Evolutionary conservation across 1,140 invertebrate species (phyloP).

Genomic region (Lanistes nyassanus): DNA sequence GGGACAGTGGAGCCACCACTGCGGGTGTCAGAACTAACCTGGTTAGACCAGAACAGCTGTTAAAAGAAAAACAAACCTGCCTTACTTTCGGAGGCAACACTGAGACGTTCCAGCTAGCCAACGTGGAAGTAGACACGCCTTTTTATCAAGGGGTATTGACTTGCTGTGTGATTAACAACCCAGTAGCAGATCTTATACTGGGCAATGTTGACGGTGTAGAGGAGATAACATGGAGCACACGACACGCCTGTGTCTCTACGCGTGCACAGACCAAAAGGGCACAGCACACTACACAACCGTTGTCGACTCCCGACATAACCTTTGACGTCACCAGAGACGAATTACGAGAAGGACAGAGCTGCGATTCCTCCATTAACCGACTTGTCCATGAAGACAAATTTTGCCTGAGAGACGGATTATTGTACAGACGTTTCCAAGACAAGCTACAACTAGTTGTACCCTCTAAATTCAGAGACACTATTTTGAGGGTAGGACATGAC

Average conservation of each 20-base stretch:
- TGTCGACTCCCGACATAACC: neutral
- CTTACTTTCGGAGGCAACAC: too few relatives aligned
- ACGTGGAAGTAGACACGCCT: neutral
- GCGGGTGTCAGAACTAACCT: neutral
- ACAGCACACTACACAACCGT: neutral
- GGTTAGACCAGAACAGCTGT: neutral
- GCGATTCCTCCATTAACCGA: neutral
- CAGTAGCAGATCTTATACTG: neutral
- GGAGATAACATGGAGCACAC: neutral
- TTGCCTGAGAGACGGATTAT: too few relatives aligned
- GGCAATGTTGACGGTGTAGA: neutral
- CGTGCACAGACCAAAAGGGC: neutral
- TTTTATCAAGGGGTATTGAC: neutral
- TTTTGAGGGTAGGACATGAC: slow-evolving; percentile 35
- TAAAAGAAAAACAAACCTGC: neutral
- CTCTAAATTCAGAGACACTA: neutral
- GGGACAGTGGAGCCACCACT: neutral
- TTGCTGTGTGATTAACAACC: neutral
- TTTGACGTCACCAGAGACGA: neutral
- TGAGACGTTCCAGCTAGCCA: neutral
- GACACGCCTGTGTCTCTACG: neutral
- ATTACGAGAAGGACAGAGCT: neutral
- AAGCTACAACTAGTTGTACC: neutral
- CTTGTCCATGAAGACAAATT: too few relatives aligned
- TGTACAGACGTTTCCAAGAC: too few relatives aligned